Conservation (phyloP, 2,888 invertebrate species). For the Hyposoter dolosus region DNA sequence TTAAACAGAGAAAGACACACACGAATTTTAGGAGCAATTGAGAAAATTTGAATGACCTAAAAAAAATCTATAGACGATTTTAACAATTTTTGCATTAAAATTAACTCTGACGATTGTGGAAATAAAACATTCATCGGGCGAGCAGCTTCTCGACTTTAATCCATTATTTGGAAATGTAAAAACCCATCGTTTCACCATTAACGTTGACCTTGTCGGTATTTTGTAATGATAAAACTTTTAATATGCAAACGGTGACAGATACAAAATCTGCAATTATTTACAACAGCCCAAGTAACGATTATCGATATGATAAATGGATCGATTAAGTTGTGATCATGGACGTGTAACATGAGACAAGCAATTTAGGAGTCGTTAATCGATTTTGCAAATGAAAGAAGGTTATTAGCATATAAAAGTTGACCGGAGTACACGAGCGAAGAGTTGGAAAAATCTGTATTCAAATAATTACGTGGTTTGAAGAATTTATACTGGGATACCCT, state of each 20-base stretch:
- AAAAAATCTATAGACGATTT: too few relatives aligned
- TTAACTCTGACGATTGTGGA: too few relatives aligned
- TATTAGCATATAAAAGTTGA: conserved; percentile 1
- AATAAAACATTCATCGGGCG: too few relatives aligned
- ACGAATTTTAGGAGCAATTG: too few relatives aligned
- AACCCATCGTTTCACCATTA: not conserved
- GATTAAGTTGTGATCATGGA: not conserved
- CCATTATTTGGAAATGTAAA: not conserved
- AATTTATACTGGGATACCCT: conserved; percentile 46
- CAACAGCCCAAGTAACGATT: not conserved
- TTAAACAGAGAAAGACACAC: too few relatives aligned
- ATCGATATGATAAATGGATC: conserved; percentile 6
- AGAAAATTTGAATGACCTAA: too few relatives aligned
- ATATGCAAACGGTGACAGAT: not conserved
- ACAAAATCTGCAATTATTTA: not conserved
- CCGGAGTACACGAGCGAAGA: not conserved
- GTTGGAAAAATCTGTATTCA: conserved; percentile 21
- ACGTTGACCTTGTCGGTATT: not conserved
- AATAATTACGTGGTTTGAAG: conserved; percentile 52
- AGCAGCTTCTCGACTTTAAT: not conserved
- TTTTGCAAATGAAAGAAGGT: not conserved
- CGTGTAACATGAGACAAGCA: not conserved
- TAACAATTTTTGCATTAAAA: too few relatives aligned
- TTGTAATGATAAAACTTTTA: not conserved
- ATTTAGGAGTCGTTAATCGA: conserved; percentile 19